A percentile compares a stretch with the other conserved stretches of the same genome.
phyloP scores from a whole-genome alignment of 2,797 vertebrate species.

The Tinamus major region DNA sequence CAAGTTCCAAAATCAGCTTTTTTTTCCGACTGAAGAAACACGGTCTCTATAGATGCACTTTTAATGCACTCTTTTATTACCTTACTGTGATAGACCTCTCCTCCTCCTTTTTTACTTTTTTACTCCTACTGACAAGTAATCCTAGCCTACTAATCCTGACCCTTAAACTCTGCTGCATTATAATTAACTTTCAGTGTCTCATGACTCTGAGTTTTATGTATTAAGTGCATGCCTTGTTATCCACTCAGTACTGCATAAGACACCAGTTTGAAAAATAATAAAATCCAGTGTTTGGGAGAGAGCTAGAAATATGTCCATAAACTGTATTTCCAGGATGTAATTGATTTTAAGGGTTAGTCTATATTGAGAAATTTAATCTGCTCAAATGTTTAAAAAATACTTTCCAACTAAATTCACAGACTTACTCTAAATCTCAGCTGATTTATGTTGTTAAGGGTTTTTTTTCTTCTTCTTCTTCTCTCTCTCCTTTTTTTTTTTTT shows the following conservation, averaged over 20 bases:
- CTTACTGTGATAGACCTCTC: not conserved
- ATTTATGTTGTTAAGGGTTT: slow-evolving; percentile 13
- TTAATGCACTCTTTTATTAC: slow-evolving; percentile 22
- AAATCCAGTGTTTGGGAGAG: slow-evolving; percentile 35
- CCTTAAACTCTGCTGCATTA: slow-evolving; percentile 48
- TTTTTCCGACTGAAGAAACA: not conserved
- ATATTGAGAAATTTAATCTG: slow-evolving; percentile 42
- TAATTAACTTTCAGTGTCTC: slow-evolving; percentile 59
- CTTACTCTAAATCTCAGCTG: not conserved
- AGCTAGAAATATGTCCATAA: slow-evolving; percentile 17
- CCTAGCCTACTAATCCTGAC: slow-evolving; percentile 44
- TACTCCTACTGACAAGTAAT: slow-evolving; percentile 29
- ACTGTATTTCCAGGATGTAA: slow-evolving; percentile 28
- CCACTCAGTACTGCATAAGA: not conserved
- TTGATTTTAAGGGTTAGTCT: slow-evolving; percentile 29
- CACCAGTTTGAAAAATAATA: not conserved
- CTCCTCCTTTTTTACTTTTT: slow-evolving; percentile 16
- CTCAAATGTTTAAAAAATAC: slow-evolving; percentile 3
- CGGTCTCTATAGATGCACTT: not conserved
- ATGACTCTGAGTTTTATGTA: slow-evolving; percentile 60
- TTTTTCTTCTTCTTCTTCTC: no score
- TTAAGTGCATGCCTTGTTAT: slow-evolving; percentile 59
- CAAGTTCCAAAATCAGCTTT: not conserved
- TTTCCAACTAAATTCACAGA: slow-evolving; percentile 27
- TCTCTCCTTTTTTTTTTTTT: no score